Conservation (phyloP, 30 jellyfish, hydroid and myxozoan genomes). For the Mastigias papua region DNA sequence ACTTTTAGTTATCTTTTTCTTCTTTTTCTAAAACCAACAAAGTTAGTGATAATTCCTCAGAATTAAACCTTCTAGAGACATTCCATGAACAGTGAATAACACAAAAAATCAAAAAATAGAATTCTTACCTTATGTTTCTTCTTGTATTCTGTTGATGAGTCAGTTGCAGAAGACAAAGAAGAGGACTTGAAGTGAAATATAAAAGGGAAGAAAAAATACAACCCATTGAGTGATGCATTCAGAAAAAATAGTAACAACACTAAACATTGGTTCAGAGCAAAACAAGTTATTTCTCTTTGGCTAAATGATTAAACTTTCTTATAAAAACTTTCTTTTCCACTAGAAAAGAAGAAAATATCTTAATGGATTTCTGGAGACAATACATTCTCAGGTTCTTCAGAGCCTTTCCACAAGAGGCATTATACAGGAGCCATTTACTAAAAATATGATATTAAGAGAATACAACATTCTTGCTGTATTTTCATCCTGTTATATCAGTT, state of each 20-base stretch:
- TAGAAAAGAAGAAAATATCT: too few species aligned
- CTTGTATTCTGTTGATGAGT: slow-evolving; percentile 56
- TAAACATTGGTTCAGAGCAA: neutral
- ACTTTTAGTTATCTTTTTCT: slow-evolving; percentile 4
- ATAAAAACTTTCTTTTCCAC: too few species aligned
- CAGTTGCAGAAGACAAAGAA: slow-evolving; percentile 63
- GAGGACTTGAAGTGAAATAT: slow-evolving; percentile 60
- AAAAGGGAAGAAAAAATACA: slow-evolving; percentile 17
- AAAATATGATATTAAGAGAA: too few species aligned
- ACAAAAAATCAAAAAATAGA: neutral
- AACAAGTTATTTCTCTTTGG: too few species aligned
- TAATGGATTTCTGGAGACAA: too few species aligned
- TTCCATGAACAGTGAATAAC: neutral
- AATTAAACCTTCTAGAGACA: too few species aligned
- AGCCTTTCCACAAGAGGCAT: too few species aligned
- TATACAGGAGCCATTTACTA: too few species aligned
- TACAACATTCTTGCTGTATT: too few species aligned
- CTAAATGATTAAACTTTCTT: too few species aligned
- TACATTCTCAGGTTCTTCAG: too few species aligned
- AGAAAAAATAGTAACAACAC: neutral
- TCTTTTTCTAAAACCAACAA: slow-evolving; percentile 3
- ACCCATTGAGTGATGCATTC: slow-evolving; percentile 28
- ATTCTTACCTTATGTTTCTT: slow-evolving; percentile 32
- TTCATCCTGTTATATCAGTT: too few species aligned
- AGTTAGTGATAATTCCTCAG: neutral